Conservation (phyloP, 2,888 invertebrate genomes). For the Caenorhabditis doughertyi region DNA sequence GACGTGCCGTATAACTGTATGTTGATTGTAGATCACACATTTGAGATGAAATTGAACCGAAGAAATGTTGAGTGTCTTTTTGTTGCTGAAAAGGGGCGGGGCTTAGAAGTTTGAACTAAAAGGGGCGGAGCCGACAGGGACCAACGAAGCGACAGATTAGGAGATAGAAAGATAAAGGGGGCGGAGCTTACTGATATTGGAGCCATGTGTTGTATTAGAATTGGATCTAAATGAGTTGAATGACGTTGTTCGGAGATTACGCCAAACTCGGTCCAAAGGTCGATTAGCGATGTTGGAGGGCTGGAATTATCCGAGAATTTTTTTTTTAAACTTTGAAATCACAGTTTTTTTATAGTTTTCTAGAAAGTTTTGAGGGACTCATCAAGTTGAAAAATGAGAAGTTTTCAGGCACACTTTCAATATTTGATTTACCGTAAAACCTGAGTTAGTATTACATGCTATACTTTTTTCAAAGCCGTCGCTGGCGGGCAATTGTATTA, state of each 20-base stretch:
- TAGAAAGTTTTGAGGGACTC: no score
- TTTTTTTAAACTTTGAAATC: no score
- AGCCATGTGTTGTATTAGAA: slow-evolving; percentile 70
- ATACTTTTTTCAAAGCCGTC: no score
- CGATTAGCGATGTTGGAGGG: slow-evolving; percentile 77
- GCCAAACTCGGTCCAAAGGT: slow-evolving; percentile 81
- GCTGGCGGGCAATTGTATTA: no score
- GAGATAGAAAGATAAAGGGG: neutral
- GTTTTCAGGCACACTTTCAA: no score
- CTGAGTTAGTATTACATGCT: no score
- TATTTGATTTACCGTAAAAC: no score
- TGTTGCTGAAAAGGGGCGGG: slow-evolving; percentile 42
- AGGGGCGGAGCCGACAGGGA: neutral
- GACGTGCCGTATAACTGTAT: slow-evolving; percentile 74
- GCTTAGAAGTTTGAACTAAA: neutral
- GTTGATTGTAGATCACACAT: slow-evolving; percentile 67
- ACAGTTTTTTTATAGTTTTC: no score
- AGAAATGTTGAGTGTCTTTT: slow-evolving; percentile 68
- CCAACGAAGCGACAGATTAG: neutral
- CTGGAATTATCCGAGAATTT: slow-evolving; percentile 7
- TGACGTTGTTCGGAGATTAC: slow-evolving; percentile 73
- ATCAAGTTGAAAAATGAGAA: no score
- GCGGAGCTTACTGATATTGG: slow-evolving; percentile 61
- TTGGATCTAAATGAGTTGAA: slow-evolving; percentile 72
- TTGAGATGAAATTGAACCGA: slow-evolving; percentile 76